Percentiles rank a stretch among this genome's conserved stretches.
These are phyloP conservation scores for Pachydiplax longipennis DNA, from an alignment of 2,888 invertebrate genomes.

Conservation along the genomic window DNA sequence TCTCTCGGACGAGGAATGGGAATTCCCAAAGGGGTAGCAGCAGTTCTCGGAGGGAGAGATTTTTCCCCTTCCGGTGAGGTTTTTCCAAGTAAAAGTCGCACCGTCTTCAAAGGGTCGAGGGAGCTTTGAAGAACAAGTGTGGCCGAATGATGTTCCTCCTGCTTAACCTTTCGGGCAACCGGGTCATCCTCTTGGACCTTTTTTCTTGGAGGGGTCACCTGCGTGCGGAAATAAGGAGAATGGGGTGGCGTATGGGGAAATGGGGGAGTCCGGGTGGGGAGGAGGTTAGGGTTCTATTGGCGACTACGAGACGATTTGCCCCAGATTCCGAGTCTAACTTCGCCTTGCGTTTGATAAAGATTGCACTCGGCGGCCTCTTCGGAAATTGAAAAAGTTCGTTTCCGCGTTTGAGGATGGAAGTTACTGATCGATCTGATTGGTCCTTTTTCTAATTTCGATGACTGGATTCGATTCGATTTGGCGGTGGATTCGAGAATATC, in stretches of 20 bases:
- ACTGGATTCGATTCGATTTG: no score
- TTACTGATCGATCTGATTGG: neutral
- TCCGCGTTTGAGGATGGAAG: neutral
- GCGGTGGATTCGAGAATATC: no score
- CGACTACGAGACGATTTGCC: neutral
- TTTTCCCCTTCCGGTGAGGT: neutral
- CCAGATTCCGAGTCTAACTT: neutral
- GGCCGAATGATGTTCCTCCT: neutral
- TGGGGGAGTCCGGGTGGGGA: neutral
- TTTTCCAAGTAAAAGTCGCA: constrained; percentile 17
- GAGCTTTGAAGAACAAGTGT: neutral
- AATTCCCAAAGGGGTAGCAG: neutral
- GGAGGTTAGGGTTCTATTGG: neutral
- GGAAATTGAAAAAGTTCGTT: neutral
- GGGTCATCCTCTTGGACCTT: neutral
- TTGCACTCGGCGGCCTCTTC: neutral
- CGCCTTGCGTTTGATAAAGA: neutral
- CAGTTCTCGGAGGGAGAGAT: neutral
- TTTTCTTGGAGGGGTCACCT: neutral
- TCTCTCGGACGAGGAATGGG: neutral
- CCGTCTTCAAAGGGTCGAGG: neutral
- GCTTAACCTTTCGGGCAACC: neutral
- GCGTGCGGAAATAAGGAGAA: neutral
- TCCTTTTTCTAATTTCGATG: neutral
- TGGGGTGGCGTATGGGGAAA: neutral